phyloP scores from a whole-genome alignment of 2,888 invertebrate species.

The Philaethria dido region DNA sequence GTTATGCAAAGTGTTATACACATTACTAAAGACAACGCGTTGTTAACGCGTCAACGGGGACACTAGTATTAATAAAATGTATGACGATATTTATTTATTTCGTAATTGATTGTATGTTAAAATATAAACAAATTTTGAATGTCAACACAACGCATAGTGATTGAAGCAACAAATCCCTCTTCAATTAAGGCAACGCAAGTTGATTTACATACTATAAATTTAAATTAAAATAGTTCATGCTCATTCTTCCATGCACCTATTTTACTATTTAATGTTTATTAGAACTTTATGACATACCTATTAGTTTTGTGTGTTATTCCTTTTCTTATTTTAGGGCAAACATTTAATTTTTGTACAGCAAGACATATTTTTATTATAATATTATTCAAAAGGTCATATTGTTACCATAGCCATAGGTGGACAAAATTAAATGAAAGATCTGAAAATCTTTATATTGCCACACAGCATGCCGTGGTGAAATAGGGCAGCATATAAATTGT shows the following conservation, averaged over 20 bases:
- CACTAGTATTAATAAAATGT: not conserved
- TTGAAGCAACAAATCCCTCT: slow-evolving; percentile 17
- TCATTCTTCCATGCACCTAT: not conserved
- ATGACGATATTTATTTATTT: not conserved
- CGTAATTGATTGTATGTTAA: not conserved
- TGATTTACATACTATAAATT: slow-evolving; percentile 13
- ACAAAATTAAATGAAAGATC: too few relatives aligned
- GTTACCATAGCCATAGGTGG: too few relatives aligned
- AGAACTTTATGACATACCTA: not conserved
- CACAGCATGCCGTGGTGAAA: too few relatives aligned
- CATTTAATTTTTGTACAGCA: too few relatives aligned
- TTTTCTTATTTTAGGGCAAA: not conserved
- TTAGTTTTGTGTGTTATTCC: not conserved
- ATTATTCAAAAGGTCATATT: too few relatives aligned
- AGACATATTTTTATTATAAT: too few relatives aligned
- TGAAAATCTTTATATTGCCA: too few relatives aligned
- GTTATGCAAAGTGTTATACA: too few relatives aligned
- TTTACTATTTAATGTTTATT: not conserved
- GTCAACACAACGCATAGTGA: slow-evolving; percentile 5
- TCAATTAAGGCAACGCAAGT: slow-evolving; percentile 6
- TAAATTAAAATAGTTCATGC: slow-evolving; percentile 11
- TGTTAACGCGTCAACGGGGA: too few relatives aligned
- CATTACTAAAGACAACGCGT: too few relatives aligned
- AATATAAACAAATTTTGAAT: not conserved
- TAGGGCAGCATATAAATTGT: too few relatives aligned